Percentiles rank a stretch among this genome's conserved stretches.
Evolutionary conservation across 2,797 vertebrate genomes (phyloP).

Genomic region (Onychomys leucogaster): DNA sequence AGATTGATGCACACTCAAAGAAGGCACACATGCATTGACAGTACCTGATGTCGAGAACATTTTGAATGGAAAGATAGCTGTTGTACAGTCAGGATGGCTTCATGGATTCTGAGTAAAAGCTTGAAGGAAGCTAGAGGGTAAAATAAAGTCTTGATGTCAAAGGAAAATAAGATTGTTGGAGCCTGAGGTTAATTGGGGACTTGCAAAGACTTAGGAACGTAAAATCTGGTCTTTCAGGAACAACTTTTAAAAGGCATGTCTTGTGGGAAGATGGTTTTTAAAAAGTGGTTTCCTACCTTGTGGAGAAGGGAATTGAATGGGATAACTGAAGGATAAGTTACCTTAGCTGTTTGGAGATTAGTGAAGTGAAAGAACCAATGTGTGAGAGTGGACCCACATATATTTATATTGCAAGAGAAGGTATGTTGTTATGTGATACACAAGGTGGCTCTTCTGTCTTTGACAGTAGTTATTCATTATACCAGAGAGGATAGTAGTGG

Average conservation of each 20-base stretch:
- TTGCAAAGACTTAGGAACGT: conserved; percentile 38
- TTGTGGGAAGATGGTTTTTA: conserved; percentile 19
- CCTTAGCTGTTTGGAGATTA: conserved; percentile 32
- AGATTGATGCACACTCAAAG: not conserved
- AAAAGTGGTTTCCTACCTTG: conserved; percentile 49
- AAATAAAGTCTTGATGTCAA: not conserved
- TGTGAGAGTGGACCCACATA: not conserved
- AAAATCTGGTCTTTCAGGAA: conserved; percentile 28
- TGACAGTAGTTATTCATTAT: conserved; percentile 41
- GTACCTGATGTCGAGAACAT: not conserved
- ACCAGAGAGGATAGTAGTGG: conserved; percentile 5
- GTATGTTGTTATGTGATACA: not conserved
- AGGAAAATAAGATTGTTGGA: conserved; percentile 7
- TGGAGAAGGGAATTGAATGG: conserved; percentile 37
- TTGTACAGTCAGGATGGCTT: conserved; percentile 40
- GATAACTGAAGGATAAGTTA: conserved; percentile 31
- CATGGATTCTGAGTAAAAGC: not conserved
- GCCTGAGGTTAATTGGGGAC: not conserved
- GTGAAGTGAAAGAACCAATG: conserved; percentile 26
- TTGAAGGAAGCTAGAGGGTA: not conserved
- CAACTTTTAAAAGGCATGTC: conserved; percentile 45
- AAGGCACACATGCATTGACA: not conserved
- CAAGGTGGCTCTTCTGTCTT: not conserved
- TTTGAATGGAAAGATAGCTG: conserved; percentile 8
- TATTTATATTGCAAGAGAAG: not conserved